Evolutionary conservation across 2,888 invertebrate genomes (phyloP).

Genomic region (Drosophila siamana): DNA sequence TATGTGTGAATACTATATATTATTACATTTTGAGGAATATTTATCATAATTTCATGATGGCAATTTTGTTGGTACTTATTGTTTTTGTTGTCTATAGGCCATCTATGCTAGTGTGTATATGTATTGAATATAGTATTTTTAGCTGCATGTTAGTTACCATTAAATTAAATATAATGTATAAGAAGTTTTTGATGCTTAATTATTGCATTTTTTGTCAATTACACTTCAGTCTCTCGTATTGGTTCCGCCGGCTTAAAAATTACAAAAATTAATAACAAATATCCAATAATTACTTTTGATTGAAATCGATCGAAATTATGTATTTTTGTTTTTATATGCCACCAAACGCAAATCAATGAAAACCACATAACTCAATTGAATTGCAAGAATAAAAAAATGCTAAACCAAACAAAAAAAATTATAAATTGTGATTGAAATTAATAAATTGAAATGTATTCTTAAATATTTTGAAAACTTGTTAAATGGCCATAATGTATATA

Average conservation of each 20-base stretch:
- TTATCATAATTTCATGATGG: not conserved
- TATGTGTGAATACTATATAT: too few relatives aligned
- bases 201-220: constrained; percentile 84
- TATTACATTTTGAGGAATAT: not conserved
- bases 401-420: not conserved
- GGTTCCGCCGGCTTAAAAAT: constrained; percentile 89
- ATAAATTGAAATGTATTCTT: not conserved
- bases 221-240: constrained; percentile 91
- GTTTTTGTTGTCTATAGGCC: not conserved
- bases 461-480: not conserved
- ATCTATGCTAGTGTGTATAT: not conserved
- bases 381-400: not conserved
- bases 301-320: constrained; percentile 42
- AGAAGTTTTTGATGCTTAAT: constrained; percentile 50
- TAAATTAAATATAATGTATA: constrained; percentile 41
- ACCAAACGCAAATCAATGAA: constrained; percentile 43
- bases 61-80: not conserved
- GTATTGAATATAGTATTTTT: constrained; percentile 4
- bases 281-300: constrained; percentile 76
- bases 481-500: not conserved
- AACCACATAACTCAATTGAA: constrained; percentile 20
- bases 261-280: constrained; percentile 86
- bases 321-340: constrained; percentile 23
- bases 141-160: constrained; percentile 50
- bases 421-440: constrained; percentile 6